Evolutionary conservation across 2,888 invertebrate genomes (phyloP), one percentile per base, ranked within the genome.

Genomic region (Oxycera nigricornis): DNA sequence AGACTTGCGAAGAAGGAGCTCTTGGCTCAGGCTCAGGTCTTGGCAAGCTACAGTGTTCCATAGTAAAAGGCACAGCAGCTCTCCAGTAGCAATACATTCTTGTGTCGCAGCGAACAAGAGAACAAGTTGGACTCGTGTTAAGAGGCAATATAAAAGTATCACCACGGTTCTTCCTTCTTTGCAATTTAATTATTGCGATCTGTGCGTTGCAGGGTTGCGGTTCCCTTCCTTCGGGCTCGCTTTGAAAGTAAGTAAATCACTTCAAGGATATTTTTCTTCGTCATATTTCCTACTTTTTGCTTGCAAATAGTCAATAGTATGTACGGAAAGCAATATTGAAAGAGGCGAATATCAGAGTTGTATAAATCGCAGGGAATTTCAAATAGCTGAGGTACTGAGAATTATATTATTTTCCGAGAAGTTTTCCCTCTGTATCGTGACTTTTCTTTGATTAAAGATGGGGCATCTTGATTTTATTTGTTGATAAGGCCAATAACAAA

Each of bases 171-270:
- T 41, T 67, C 26, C 46, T 22, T 41, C 35, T 35, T 2, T 28
- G 17, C n/a, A 68, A 52, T 52, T 52, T 68, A 52, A 68, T 68
- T 68, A 68, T 68, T 68, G 2, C 46, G 67, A 46, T 67, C 67
- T 41, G 67, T n/a, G n/a, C 46, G 22, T 41, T 67, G 14, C 31
- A 46, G 17, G 46, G 20, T 20, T 28, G 30, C 17, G 68, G 52
- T 68, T 68, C 31, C 46, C 24, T 14, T 41, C 41, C 41, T 24
- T 24, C 35, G 39, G 24, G 9, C 30, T 26, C n/a, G 26, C 26
- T n/a, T 41, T 46, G 17, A 30, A 41, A 41, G 41, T 46, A 46
- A 59, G 30, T 22, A 30, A 59, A 59, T 30, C 24, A 55, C 20
- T 55, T 7, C 1, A 59, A 28, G 26, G 30, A 59, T 59, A 59